Percentiles rank a stretch among this genome's conserved stretches.
phyloP scores from a whole-genome alignment of 1,140 invertebrate genomes.

The Drosophila paulistorum region DNA sequence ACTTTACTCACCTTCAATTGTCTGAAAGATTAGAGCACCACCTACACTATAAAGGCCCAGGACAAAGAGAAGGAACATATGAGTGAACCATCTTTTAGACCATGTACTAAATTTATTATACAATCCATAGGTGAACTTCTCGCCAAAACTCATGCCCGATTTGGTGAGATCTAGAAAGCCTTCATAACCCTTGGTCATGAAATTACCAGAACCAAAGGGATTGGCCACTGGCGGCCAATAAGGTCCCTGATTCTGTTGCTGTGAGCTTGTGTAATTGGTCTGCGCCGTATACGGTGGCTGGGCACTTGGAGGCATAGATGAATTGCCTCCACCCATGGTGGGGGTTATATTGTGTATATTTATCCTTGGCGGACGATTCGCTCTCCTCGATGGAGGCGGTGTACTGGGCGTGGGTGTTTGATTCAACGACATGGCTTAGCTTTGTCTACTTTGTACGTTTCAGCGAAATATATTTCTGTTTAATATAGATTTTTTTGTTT shows the following conservation, averaged over 20 bases:
- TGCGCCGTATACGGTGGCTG: constrained; percentile 64
- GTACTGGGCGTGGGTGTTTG: constrained; percentile 48
- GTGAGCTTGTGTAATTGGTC: constrained; percentile 54
- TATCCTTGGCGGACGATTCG: constrained; percentile 67
- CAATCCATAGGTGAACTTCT: constrained; percentile 91
- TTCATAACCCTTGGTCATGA: constrained; percentile 89
- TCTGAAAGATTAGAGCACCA: constrained; percentile 90
- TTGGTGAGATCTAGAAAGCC: constrained; percentile 91
- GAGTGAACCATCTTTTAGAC: constrained; percentile 94
- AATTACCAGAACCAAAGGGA: constrained; percentile 87
- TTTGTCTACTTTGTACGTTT: neutral
- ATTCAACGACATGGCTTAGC: constrained; percentile 46
- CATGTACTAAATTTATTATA: constrained; percentile 90
- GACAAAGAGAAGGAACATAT: constrained; percentile 91
- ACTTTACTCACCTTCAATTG: constrained; percentile 88
- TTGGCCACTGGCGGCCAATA: constrained; percentile 84
- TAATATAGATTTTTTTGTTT: neutral
- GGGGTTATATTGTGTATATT: constrained; percentile 58
- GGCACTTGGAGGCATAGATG: constrained; percentile 66
- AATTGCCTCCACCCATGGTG: constrained; percentile 30
- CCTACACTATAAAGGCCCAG: constrained; percentile 90
- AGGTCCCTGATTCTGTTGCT: constrained; percentile 43
- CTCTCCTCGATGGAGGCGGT: constrained; percentile 61
- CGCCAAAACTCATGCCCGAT: constrained; percentile 90
- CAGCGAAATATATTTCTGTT: neutral